These are phyloP conservation scores for Halisarca cf. caerulea DNA, from an alignment of 37 sponge, comb jelly and placozoan genomes.

Conservation along the genomic window DNA sequence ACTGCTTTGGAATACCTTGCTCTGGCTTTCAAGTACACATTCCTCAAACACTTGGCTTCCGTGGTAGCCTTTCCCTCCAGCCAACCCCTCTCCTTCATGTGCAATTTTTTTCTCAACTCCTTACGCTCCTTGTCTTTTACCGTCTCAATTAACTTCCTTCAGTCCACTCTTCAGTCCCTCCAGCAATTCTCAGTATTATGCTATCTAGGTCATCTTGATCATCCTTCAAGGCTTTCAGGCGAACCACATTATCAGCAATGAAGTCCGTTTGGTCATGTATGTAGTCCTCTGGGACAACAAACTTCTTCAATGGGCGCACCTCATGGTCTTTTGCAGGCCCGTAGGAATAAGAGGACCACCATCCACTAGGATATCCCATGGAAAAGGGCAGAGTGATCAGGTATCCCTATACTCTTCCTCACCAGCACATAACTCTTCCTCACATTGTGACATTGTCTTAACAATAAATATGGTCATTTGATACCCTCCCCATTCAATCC, in stretches of 20 bases:
- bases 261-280: background rate
- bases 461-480: no score
- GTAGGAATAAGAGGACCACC: no score
- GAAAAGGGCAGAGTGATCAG: conserved; percentile 12
- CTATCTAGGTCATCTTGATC: background rate
- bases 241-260: background rate
- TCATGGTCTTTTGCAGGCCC: no score
- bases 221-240: background rate
- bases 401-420: conserved; percentile 9
- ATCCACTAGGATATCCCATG: background rate
- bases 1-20: background rate
- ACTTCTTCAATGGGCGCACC: no score
- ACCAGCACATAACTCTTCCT: background rate
- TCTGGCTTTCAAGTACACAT: background rate
- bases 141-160: background rate
- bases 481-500: no score
- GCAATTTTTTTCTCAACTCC: background rate
- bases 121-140: background rate
- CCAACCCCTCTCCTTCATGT: background rate
- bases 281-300: background rate
- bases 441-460: conserved; percentile 15
- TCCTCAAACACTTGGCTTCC: background rate
- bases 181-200: background rate
- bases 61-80: background rate
- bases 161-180: background rate